Evolutionary conservation across 2,113 vertebrate species (phyloP).

Genomic region (Ibidorhyncha struthersii): DNA sequence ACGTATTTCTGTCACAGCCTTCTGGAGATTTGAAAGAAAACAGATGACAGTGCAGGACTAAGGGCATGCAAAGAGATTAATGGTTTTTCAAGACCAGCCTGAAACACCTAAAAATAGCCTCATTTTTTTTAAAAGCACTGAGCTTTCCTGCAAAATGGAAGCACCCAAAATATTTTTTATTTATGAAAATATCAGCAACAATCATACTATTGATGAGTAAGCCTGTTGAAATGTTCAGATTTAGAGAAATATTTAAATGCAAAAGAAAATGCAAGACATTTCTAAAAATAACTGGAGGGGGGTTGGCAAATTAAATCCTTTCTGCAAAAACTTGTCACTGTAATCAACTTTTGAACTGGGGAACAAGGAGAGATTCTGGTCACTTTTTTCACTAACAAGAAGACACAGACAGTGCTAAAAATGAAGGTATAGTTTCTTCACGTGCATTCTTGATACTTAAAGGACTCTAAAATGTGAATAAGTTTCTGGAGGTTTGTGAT

Average conservation of each 20-base stretch:
- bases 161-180: background rate
- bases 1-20: background rate
- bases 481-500: background rate
- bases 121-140: background rate
- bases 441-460: background rate
- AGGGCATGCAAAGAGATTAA: background rate
- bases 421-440: background rate
- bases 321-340: background rate
- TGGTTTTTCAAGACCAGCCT: constrained; percentile 29
- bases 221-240: background rate
- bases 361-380: background rate
- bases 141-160: background rate
- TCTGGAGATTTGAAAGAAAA: constrained; percentile 50
- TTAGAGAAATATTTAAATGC: background rate
- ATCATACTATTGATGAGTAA: background rate
- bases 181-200: background rate
- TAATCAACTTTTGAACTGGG: background rate
- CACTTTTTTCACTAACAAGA: background rate
- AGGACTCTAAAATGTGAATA: background rate
- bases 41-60: constrained; percentile 35
- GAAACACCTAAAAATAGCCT: constrained; percentile 1
- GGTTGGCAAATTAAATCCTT: background rate
- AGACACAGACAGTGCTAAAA: background rate
- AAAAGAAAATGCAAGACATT: background rate
- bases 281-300: background rate